These are phyloP conservation scores for Oxytorus armatus DNA, from an alignment of 2,888 invertebrate genomes.

Conservation along the genomic window DNA sequence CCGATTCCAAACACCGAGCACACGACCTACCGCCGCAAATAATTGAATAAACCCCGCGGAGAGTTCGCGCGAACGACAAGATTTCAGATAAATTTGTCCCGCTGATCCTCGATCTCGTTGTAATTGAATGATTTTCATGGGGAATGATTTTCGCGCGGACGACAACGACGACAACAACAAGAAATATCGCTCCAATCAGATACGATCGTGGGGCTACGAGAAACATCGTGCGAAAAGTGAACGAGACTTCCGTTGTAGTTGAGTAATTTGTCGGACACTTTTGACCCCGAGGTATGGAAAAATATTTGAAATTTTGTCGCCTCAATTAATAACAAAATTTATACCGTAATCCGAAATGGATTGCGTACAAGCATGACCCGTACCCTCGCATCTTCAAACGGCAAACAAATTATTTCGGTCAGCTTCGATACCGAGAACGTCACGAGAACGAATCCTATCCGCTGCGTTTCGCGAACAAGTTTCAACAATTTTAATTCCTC, in stretches of 20 bases:
- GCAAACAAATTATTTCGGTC: slow-evolving; percentile 34
- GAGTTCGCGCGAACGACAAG: slow-evolving; percentile 70
- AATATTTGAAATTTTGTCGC: no score
- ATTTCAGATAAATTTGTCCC: slow-evolving; percentile 74
- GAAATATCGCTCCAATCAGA: slow-evolving; percentile 4
- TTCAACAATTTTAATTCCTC: slow-evolving; percentile 81
- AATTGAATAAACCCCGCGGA: slow-evolving; percentile 64
- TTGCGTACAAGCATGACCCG: not conserved
- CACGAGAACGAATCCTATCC: slow-evolving; percentile 48
- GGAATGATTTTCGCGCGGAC: slow-evolving; percentile 74
- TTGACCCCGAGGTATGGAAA: no score
- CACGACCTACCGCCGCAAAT: slow-evolving; percentile 53
- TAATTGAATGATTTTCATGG: slow-evolving; percentile 84
- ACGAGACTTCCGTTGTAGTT: not conserved
- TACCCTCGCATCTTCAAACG: not conserved
- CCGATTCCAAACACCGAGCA: slow-evolving; percentile 14
- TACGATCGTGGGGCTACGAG: not conserved
- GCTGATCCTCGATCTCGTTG: slow-evolving; percentile 53
- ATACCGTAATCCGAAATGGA: not conserved
- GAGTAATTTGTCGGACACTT: not conserved
- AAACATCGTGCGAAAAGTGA: slow-evolving; percentile 42
- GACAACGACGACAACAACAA: slow-evolving; percentile 2
- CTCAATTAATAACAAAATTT: not conserved
- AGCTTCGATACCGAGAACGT: slow-evolving; percentile 52
- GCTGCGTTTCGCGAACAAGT: slow-evolving; percentile 66